Evolutionary conservation across 2,888 invertebrate genomes (phyloP).

Genomic region (Mayetiola destructor): DNA sequence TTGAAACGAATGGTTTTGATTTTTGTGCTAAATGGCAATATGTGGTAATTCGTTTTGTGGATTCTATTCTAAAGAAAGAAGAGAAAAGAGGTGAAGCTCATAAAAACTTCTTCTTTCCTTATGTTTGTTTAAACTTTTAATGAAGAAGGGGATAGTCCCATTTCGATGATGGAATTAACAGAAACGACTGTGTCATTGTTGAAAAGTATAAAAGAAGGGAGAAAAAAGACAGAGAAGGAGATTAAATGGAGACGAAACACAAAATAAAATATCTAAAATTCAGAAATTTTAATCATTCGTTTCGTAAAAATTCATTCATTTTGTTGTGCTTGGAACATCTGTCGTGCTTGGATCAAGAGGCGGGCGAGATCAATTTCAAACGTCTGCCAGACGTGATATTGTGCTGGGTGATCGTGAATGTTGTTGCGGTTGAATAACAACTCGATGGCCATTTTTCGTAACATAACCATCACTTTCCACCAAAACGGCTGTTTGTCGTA

Average conservation of each 20-base stretch:
- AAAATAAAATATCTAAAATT: background rate
- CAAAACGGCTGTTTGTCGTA: conserved; percentile 67
- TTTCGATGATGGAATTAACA: too few species aligned
- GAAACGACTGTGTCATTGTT: too few species aligned
- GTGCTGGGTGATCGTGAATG: conserved; percentile 75
- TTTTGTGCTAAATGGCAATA: too few species aligned
- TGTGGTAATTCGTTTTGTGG: too few species aligned
- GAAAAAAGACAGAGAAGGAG: background rate
- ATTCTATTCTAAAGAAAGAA: too few species aligned
- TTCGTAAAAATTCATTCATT: conserved; percentile 1
- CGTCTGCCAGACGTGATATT: conserved; percentile 69
- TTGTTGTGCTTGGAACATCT: conserved; percentile 25
- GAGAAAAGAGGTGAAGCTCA: too few species aligned
- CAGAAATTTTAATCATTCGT: conserved; percentile 1
- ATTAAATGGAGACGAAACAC: background rate
- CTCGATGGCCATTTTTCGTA: conserved; percentile 77
- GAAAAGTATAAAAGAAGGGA: background rate
- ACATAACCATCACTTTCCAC: conserved; percentile 71
- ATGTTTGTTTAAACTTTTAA: too few species aligned
- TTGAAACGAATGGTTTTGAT: too few species aligned
- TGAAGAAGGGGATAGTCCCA: too few species aligned
- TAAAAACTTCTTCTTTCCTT: too few species aligned
- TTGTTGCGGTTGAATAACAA: conserved; percentile 80
- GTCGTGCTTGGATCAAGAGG: conserved; percentile 46
- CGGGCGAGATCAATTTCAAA: conserved; percentile 67